phyloP scores from a whole-genome alignment of 2,888 invertebrate species.

The Watsonalla binaria region DNA sequence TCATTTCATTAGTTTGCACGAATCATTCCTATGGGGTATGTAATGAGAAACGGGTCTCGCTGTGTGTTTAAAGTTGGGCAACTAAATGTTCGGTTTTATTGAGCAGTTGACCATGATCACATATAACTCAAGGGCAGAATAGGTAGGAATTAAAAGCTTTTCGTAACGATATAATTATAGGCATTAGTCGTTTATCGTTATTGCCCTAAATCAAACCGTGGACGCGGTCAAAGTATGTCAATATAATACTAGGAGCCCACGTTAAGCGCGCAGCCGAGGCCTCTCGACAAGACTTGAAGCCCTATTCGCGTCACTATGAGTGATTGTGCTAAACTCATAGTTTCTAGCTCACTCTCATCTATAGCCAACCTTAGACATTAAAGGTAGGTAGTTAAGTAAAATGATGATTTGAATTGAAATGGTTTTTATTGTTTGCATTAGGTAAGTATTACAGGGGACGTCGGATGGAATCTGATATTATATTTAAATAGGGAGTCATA shows the following conservation, averaged over 20 bases:
- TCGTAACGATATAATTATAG: not conserved
- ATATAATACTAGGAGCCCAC: not conserved
- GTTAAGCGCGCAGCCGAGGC: not conserved
- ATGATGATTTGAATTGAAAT: conserved; percentile 39
- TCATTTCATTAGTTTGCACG: conserved; percentile 80
- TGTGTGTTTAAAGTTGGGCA: conserved; percentile 7
- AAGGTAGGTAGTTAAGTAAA: conserved; percentile 24
- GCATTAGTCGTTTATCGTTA: not conserved
- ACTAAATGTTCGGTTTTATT: not conserved
- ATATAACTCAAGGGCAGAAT: not conserved
- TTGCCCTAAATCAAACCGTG: not conserved
- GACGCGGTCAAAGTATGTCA: no score
- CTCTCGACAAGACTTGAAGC: conserved; percentile 33
- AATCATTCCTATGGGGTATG: conserved; percentile 78
- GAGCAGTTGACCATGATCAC: not conserved
- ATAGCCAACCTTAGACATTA: conserved; percentile 53
- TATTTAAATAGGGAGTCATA: not conserved
- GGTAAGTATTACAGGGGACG: conserved; percentile 33
- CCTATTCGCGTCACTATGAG: conserved; percentile 71
- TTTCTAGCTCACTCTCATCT: conserved; percentile 63
- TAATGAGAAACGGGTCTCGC: conserved; percentile 31
- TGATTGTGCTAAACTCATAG: conserved; percentile 79
- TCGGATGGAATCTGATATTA: not conserved
- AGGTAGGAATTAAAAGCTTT: not conserved
- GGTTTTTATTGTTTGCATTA: conserved; percentile 36